phyloP scores from a whole-genome alignment of 2,797 vertebrate species.

The Gadopsis bispinosus region DNA sequence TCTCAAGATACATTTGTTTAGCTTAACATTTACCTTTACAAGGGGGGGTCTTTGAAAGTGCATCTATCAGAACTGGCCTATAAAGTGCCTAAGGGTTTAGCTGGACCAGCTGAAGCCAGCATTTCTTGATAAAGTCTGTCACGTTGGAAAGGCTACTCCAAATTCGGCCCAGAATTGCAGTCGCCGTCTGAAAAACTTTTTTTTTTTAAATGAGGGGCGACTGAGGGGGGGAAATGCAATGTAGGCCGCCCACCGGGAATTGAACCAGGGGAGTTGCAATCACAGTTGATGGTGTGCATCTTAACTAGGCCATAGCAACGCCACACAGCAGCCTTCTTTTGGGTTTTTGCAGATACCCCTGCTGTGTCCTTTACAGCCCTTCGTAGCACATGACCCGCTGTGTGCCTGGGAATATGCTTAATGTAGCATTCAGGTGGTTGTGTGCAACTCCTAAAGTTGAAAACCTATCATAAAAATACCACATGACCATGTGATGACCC shows the following conservation, averaged over 20 bases:
- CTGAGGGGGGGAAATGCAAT: no score
- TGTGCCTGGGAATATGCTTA: neutral
- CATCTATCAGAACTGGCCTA: slow-evolving; percentile 13
- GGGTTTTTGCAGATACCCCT: neutral
- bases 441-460: neutral
- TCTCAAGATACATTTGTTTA: slow-evolving; percentile 47
- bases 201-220: neutral
- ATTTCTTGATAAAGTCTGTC: neutral
- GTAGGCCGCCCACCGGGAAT: neutral
- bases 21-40: neutral
- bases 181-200: no score
- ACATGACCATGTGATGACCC: neutral
- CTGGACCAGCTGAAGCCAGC: slow-evolving; percentile 3
- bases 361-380: neutral
- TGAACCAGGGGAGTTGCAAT: neutral
- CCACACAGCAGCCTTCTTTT: neutral
- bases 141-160: neutral
- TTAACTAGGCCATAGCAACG: neutral
- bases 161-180: neutral
- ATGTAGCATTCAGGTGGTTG: neutral
- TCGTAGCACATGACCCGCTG: neutral
- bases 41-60: slow-evolving; percentile 2
- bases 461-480: slow-evolving; percentile 2
- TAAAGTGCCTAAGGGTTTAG: slow-evolving; percentile 9
- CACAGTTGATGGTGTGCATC: no score